Percentiles rank a stretch among this genome's conserved stretches.
Conservation (phyloP, 2,797 vertebrate genomes). For the Merluccius polli region DNA sequence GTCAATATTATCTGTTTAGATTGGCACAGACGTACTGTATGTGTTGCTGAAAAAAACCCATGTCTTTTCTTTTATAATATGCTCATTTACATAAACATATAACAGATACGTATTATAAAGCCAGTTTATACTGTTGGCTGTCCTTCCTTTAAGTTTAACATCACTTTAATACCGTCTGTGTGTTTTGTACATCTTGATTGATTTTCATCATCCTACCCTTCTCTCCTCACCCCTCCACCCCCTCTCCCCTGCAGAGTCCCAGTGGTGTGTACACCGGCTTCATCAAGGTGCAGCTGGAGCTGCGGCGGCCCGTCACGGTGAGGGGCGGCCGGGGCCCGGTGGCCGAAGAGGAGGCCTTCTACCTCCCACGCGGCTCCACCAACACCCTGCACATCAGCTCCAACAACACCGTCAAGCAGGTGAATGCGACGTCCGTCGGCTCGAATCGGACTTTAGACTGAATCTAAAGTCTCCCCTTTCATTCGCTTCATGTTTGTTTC, state of each 20-base stretch:
- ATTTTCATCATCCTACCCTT: neutral
- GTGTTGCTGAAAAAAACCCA: neutral
- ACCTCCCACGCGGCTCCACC: slow-evolving; percentile 76
- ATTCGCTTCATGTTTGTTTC: too few relatives aligned
- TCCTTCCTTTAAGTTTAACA: neutral
- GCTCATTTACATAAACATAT: neutral
- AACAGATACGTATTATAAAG: neutral
- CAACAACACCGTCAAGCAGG: slow-evolving; percentile 85
- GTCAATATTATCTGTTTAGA: neutral
- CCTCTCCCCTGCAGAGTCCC: slow-evolving; percentile 61
- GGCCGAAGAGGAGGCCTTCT: slow-evolving; percentile 76
- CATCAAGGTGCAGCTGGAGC: slow-evolving; percentile 94
- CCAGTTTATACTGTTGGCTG: neutral
- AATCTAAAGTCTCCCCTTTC: too few relatives aligned
- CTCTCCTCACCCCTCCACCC: neutral
- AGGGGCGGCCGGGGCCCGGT: slow-evolving; percentile 51
- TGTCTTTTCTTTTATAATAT: too few relatives aligned
- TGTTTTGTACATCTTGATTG: neutral
- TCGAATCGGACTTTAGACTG: too few relatives aligned
- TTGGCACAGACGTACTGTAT: neutral
- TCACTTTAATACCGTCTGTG: neutral
- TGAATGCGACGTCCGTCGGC: too few relatives aligned
- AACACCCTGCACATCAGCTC: slow-evolving; percentile 98
- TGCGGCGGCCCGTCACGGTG: slow-evolving; percentile 84
- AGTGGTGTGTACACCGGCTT: slow-evolving; percentile 91